A percentile compares a stretch with the other conserved stretches of the same genome.
Evolutionary conservation across 2,113 vertebrate genomes (phyloP).

Genomic region (Prolemur simus): DNA sequence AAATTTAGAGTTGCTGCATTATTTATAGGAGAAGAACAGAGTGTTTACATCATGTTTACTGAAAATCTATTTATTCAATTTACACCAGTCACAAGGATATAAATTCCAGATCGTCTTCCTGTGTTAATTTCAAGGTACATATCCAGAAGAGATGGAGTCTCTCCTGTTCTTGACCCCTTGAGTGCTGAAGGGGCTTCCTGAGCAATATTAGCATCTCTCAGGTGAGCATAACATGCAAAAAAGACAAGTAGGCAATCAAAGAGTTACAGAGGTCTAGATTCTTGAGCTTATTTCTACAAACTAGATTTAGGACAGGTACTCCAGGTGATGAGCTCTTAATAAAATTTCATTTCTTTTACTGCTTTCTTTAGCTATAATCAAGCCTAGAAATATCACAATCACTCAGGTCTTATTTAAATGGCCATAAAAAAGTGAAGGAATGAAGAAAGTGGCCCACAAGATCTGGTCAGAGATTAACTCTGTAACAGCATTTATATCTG

Average conservation of each 20-base stretch:
- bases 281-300: constrained; percentile 13
- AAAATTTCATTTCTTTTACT: constrained; percentile 30
- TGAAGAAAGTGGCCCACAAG: constrained; percentile 8
- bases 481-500: background rate
- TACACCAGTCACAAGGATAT: background rate
- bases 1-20: background rate
- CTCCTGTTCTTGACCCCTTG: background rate
- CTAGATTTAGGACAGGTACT: constrained; percentile 20
- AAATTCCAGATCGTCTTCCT: background rate
- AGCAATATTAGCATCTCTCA: background rate
- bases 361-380: constrained; percentile 33
- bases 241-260: background rate
- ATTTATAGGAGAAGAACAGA: background rate
- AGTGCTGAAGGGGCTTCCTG: background rate
- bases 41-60: background rate
- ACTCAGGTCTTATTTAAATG: constrained; percentile 47
- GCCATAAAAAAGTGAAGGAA: background rate
- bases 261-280: background rate
- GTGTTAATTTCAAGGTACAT: background rate
- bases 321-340: background rate
- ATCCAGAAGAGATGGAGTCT: background rate
- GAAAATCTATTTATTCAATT: background rate
- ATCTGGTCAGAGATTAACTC: constrained; percentile 31
- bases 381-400: constrained; percentile 7
- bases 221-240: background rate